A percentile compares a stretch with the other conserved stretches of the same genome.
Conservation (phyloP, 2,888 invertebrate species). For the Papilio gigon region DNA sequence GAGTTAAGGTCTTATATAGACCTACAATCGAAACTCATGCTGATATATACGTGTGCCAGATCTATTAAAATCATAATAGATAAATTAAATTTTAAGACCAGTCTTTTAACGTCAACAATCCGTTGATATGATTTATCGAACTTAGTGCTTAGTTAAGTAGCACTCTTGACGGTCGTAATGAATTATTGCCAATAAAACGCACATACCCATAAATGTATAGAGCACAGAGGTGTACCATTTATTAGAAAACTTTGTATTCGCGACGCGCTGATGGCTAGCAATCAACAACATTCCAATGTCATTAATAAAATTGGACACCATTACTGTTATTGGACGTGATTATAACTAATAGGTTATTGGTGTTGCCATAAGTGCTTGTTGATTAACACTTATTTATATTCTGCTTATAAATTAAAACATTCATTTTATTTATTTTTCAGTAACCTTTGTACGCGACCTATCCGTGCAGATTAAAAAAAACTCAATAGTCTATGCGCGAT, state of each 20-base stretch:
- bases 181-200: conserved; percentile 60
- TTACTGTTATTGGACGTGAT: conserved; percentile 15
- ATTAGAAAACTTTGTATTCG: conserved; percentile 9
- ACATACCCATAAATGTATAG: conserved; percentile 39
- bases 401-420: not conserved
- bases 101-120: conserved; percentile 43
- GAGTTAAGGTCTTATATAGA: not conserved
- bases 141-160: conserved; percentile 46
- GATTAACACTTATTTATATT: not conserved
- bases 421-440: not conserved
- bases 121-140: conserved; percentile 40
- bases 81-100: not conserved
- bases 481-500: no score
- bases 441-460: no score
- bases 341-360: conserved; percentile 7
- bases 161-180: conserved; percentile 50
- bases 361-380: not conserved
- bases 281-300: conserved; percentile 16
- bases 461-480: no score
- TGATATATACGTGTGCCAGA: no score
- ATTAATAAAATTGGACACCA: conserved; percentile 16
- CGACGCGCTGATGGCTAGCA: conserved; percentile 15
- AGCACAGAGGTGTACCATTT: not conserved
- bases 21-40: no score
- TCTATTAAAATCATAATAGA: not conserved